Conservation (phyloP, 1,140 invertebrate genomes). For the Thrips palmi region DNA sequence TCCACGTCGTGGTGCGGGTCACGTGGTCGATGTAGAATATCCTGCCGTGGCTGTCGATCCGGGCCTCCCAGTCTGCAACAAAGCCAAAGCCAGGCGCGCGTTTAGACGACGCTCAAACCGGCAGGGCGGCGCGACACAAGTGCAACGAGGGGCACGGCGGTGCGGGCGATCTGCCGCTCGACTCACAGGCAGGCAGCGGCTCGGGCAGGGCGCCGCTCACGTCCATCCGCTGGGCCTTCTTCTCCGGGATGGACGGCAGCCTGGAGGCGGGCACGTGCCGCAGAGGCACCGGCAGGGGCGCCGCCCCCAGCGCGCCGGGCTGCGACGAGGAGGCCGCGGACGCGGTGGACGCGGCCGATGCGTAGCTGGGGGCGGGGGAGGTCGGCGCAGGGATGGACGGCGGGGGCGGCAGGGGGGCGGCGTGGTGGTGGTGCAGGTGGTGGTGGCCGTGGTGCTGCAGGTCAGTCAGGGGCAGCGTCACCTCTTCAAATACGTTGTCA, state of each 20-base stretch:
- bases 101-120: too few relatives aligned
- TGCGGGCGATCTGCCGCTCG: neutral
- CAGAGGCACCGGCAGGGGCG: constrained; percentile 40
- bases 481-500: too few relatives aligned
- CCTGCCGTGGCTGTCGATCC: constrained; percentile 79
- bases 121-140: constrained; percentile 4
- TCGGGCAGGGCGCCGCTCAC: constrained; percentile 42
- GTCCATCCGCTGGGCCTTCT: constrained; percentile 39
- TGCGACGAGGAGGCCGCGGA: constrained; percentile 14
- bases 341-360: too few relatives aligned
- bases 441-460: neutral
- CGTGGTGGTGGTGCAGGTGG: constrained; percentile 6
- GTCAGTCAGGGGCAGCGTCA: too few relatives aligned
- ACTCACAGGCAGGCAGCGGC: constrained; percentile 62
- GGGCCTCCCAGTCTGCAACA: constrained; percentile 68
- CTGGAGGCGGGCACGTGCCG: constrained; percentile 53
- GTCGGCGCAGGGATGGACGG: too few relatives aligned
- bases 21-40: constrained; percentile 88
- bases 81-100: too few relatives aligned
- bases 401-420: too few relatives aligned
- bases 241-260: constrained; percentile 63
- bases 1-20: constrained; percentile 84
- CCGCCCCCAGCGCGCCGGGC: constrained; percentile 15
- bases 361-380: too few relatives aligned
- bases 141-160: constrained; percentile 3